Percentiles rank a stretch among this genome's conserved stretches.
phyloP scores from a whole-genome alignment of 2,797 vertebrate genomes.

The Etheostoma nigrum region DNA sequence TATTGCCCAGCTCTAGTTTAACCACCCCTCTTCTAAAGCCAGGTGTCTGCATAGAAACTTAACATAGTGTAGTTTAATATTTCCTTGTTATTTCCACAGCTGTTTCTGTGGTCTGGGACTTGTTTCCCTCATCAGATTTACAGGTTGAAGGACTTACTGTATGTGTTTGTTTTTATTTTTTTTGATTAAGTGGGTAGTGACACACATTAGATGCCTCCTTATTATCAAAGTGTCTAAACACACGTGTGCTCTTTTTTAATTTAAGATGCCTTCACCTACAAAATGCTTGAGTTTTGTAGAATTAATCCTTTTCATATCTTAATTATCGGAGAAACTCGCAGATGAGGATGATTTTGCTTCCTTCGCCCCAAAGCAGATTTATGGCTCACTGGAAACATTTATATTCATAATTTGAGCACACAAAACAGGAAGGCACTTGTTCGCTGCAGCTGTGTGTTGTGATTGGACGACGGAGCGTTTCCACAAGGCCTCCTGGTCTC shows the following conservation, averaged over 20 bases:
- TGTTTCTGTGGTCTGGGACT: neutral
- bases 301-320: neutral
- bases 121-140: neutral
- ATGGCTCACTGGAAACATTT: constrained; percentile 10
- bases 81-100: neutral
- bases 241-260: neutral
- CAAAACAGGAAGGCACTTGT: constrained; percentile 64
- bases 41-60: constrained; percentile 1
- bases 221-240: neutral
- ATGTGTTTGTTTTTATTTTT: neutral
- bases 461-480: constrained; percentile 51
- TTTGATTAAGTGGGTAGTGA: neutral
- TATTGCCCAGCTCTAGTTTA: no score
- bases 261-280: neutral
- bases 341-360: neutral
- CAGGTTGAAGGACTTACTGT: rapidly evolving
- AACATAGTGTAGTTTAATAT: neutral
- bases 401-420: constrained; percentile 7
- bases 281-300: neutral
- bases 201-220: neutral
- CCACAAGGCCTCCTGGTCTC: constrained; percentile 68
- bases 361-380: neutral
- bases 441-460: constrained; percentile 38
- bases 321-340: no score
- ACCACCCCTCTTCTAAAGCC: neutral